Evolutionary conservation across 2,888 invertebrate genomes (phyloP).

Genomic region (Caenorhabditis uteleia): DNA sequence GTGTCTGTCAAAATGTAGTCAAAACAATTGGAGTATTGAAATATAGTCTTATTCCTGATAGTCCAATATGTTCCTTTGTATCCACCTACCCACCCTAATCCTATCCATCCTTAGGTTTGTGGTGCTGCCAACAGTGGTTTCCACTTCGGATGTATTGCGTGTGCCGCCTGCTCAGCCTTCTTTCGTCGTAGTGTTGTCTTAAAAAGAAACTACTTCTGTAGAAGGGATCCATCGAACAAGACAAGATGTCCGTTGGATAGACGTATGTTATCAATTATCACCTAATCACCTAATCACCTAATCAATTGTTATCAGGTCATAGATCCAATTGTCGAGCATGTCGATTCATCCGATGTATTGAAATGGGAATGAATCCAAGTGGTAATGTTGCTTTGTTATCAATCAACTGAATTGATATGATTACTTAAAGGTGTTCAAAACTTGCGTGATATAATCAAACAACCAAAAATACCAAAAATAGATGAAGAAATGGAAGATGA

Average conservation of each 20-base stretch:
- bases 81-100: background rate
- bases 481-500: constrained; percentile 7
- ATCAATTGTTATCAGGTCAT: constrained; percentile 7
- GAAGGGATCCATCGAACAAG: constrained; percentile 18
- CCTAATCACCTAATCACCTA: background rate
- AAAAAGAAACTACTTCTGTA: constrained; percentile 18
- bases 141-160: constrained; percentile 34
- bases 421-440: constrained; percentile 35
- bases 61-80: no score
- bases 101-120: constrained; percentile 13
- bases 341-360: constrained; percentile 24
- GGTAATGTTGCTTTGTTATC: no score
- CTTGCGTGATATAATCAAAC: constrained; percentile 18
- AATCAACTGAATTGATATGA: background rate
- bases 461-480: constrained; percentile 6
- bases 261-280: background rate
- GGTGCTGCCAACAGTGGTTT: constrained; percentile 14
- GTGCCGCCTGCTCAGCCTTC: constrained; percentile 34
- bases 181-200: constrained; percentile 26
- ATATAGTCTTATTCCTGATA: no score
- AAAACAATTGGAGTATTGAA: no score
- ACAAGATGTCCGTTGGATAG: constrained; percentile 34
- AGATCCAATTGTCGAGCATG: constrained; percentile 32
- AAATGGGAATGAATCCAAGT: constrained; percentile 37
- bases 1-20: no score